Conservation (phyloP, 2,888 invertebrate species). For the Ophioninae sp. region DNA sequence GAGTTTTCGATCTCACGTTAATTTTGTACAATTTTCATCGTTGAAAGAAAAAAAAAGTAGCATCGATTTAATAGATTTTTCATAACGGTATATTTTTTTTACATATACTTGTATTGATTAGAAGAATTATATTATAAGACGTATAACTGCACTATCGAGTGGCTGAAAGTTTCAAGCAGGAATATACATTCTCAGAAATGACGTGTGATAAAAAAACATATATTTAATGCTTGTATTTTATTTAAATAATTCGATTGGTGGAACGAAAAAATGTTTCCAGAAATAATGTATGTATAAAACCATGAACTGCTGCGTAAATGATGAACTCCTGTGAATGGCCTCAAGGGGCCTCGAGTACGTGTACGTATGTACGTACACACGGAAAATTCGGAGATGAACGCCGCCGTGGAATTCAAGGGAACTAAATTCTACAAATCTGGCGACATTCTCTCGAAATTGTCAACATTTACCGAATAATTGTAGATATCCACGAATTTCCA, state of each 20-base stretch:
- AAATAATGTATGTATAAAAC: background rate
- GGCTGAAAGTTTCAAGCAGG: background rate
- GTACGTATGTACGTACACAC: no score
- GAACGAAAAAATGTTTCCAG: background rate
- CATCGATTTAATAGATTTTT: slow-evolving; percentile 53
- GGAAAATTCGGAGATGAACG: no score
- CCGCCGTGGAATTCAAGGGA: no score
- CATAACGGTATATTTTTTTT: slow-evolving; percentile 18
- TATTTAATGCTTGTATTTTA: background rate
- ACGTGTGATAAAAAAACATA: background rate
- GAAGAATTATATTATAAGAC: background rate
- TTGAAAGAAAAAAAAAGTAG: slow-evolving; percentile 42
- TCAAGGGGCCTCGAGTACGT: no score
- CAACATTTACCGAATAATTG: no score
- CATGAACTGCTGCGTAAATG: background rate
- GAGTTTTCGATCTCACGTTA: slow-evolving; percentile 76
- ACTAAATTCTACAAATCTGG: no score
- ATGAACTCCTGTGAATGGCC: background rate
- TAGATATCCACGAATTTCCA: no score
- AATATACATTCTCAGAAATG: background rate
- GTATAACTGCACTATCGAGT: background rate
- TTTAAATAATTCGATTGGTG: background rate
- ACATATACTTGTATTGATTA: background rate
- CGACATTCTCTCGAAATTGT: no score
- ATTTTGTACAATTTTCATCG: slow-evolving; percentile 65